Evolutionary conservation across 2,888 invertebrate genomes (phyloP).

Genomic region (Corythucha ciliata): DNA sequence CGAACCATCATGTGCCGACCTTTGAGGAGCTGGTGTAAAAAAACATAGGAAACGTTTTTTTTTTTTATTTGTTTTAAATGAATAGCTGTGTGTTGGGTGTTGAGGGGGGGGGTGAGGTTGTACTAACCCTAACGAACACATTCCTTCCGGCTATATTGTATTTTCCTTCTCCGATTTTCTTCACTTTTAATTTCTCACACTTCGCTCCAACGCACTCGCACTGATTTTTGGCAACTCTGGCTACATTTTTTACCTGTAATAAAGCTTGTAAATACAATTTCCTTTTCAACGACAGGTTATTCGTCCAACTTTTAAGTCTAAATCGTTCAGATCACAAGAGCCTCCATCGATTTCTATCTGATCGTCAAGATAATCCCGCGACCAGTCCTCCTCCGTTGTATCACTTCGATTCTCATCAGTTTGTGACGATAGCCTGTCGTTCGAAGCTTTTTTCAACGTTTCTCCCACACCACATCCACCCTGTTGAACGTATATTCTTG

Average conservation of each 20-base stretch:
- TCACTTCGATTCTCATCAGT: conserved; percentile 24
- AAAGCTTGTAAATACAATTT: no score
- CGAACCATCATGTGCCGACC: conserved; percentile 93
- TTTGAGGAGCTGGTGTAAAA: conserved; percentile 61
- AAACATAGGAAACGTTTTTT: conserved; percentile 12
- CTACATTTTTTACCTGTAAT: conserved; percentile 56
- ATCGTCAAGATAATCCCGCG: conserved; percentile 59
- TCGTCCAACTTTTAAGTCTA: conserved; percentile 54
- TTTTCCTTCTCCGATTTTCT: conserved; percentile 75
- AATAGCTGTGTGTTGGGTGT: no score
- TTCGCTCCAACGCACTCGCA: conserved; percentile 62
- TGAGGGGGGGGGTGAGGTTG: no score
- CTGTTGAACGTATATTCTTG: conserved; percentile 27
- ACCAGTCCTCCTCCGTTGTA: conserved; percentile 62
- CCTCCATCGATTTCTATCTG: conserved; percentile 50
- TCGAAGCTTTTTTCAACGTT: conserved; percentile 40
- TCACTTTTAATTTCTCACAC: conserved; percentile 63
- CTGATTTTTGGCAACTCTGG: conserved; percentile 61
- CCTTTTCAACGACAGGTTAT: no score
- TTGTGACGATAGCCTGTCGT: conserved; percentile 51
- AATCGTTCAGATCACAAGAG: conserved; percentile 48
- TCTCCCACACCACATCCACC: conserved; percentile 30
- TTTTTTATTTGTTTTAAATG: no score
- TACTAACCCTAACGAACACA: conserved; percentile 74
- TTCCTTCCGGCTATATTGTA: conserved; percentile 79